Evolutionary conservation across 2,888 invertebrate species (phyloP).

Genomic region (Marronus borbonicus): DNA sequence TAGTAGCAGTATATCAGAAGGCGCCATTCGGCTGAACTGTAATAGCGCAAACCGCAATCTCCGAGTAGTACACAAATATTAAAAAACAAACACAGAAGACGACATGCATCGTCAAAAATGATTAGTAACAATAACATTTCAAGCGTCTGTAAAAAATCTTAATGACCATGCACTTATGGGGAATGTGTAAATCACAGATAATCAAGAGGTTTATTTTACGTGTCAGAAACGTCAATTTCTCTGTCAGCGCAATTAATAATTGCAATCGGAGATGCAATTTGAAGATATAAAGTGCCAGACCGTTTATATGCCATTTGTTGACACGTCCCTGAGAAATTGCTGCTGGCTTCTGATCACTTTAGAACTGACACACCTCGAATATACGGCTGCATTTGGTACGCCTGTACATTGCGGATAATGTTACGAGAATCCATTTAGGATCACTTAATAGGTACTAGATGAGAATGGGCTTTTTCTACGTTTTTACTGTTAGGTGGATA

Average conservation of each 20-base stretch:
- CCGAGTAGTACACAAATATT: constrained; percentile 45
- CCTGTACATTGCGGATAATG: background rate
- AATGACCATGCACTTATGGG: constrained; percentile 35
- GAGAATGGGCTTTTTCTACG: too few relatives aligned
- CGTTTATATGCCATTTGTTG: constrained; percentile 38
- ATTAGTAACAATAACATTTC: constrained; percentile 49
- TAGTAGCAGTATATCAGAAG: too few relatives aligned
- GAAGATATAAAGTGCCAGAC: constrained; percentile 29
- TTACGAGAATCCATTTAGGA: background rate
- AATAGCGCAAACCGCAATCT: background rate
- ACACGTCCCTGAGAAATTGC: constrained; percentile 26
- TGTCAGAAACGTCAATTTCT: constrained; percentile 31
- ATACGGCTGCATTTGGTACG: background rate
- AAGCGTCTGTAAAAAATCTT: constrained; percentile 41
- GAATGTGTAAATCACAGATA: constrained; percentile 39
- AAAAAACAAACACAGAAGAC: constrained; percentile 31
- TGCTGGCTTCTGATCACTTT: constrained; percentile 5
- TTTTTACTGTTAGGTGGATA: too few relatives aligned
- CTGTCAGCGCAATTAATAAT: constrained; percentile 44
- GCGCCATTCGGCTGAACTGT: background rate
- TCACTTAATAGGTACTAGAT: background rate
- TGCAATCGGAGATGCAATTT: constrained; percentile 40
- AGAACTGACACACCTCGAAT: background rate
- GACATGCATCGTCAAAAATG: constrained; percentile 31
- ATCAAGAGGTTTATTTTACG: constrained; percentile 48